phyloP scores from a whole-genome alignment of 23 tunicate species.

The Styela plicata region DNA sequence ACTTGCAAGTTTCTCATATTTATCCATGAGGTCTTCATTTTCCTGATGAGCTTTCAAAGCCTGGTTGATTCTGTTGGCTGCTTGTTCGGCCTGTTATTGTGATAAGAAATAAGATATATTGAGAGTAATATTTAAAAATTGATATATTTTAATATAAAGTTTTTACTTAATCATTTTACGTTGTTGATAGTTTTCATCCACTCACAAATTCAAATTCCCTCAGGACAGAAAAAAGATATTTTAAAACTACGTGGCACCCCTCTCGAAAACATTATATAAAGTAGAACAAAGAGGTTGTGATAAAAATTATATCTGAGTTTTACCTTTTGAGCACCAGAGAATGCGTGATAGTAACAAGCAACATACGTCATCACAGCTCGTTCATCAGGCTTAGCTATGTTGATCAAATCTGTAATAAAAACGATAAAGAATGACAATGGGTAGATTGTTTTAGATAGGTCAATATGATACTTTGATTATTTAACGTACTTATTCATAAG shows the following conservation, averaged over 20 bases:
- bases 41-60: slow-evolving; percentile 97
- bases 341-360: slow-evolving; percentile 98
- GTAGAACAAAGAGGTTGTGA: too few species aligned
- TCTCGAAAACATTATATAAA: too few species aligned
- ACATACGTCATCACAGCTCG: slow-evolving; percentile 99
- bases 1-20: slow-evolving; percentile 95
- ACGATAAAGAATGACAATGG: background rate
- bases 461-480: too few species aligned
- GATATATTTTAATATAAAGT: background rate
- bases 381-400: slow-evolving; percentile 96
- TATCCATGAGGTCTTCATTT: slow-evolving; percentile 97
- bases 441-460: too few species aligned
- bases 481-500: too few species aligned
- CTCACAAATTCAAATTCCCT: too few species aligned
- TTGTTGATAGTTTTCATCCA: too few species aligned
- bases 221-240: too few species aligned
- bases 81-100: slow-evolving; percentile 86
- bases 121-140: background rate
- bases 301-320: too few species aligned
- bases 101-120: background rate
- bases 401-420: slow-evolving; percentile 77
- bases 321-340: slow-evolving; percentile 98
- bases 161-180: too few species aligned
- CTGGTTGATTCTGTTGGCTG: slow-evolving; percentile 91
- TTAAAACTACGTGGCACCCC: too few species aligned